These are phyloP conservation scores for Leptoteleia sp. DNA, from an alignment of 1,140 invertebrate species.

Conservation along the genomic window DNA sequence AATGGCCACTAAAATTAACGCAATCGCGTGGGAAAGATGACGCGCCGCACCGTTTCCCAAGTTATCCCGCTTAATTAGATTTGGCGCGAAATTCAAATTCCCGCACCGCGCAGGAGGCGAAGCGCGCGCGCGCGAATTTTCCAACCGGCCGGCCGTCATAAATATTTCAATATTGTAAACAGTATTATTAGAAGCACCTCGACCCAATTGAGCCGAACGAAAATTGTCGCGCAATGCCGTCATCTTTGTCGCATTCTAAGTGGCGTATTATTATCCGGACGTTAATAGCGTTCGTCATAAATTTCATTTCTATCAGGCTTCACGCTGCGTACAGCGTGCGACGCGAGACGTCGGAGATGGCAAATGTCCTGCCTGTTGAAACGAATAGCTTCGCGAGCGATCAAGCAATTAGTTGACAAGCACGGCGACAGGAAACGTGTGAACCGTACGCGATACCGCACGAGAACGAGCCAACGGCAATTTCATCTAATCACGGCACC, in stretches of 20 bases:
- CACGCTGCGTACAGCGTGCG: slow-evolving; percentile 36
- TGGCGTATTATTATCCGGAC: slow-evolving; percentile 40
- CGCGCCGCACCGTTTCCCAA: too few relatives aligned
- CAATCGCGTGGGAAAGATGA: too few relatives aligned
- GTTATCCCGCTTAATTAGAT: too few relatives aligned
- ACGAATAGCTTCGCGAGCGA: slow-evolving; percentile 54
- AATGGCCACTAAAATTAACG: too few relatives aligned
- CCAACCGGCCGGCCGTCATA: background rate
- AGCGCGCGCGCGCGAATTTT: background rate
- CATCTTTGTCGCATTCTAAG: slow-evolving; percentile 41
- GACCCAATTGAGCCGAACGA: slow-evolving; percentile 35
- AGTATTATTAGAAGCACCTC: slow-evolving; percentile 31
- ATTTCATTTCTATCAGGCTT: slow-evolving; percentile 62
- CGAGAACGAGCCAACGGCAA: slow-evolving; percentile 45
- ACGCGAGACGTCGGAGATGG: slow-evolving; percentile 45
- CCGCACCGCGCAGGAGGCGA: background rate
- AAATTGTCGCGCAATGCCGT: slow-evolving; percentile 27
- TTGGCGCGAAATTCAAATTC: background rate
- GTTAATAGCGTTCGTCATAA: slow-evolving; percentile 52
- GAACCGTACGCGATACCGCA: slow-evolving; percentile 46
- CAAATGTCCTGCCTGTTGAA: slow-evolving; percentile 53
- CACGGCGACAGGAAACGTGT: slow-evolving; percentile 51
- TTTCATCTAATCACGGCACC: slow-evolving; percentile 57
- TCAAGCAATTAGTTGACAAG: slow-evolving; percentile 58
- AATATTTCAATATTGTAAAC: slow-evolving; percentile 30